Evolutionary conservation across 2,113 vertebrate species (phyloP).

Genomic region (Mormyrus lacerda): DNA sequence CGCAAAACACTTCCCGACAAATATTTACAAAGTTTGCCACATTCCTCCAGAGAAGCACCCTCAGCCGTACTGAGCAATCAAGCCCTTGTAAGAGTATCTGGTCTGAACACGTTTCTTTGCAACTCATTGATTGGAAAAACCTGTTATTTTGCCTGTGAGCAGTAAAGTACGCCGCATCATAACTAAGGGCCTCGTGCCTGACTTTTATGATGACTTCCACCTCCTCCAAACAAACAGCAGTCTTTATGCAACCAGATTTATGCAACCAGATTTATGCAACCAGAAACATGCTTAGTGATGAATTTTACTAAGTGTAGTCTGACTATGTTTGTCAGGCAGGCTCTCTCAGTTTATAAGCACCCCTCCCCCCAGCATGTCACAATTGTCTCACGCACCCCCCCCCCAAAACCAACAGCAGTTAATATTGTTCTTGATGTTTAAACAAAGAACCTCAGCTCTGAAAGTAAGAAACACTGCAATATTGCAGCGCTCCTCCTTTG

Average conservation of each 20-base stretch:
- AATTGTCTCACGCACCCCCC: not conserved
- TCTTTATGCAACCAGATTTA: not conserved
- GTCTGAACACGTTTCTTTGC: not conserved
- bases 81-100: not conserved
- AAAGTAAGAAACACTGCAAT: not conserved
- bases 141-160: not conserved
- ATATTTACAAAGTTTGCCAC: not conserved
- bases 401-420: not conserved
- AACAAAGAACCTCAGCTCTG: not conserved
- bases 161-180: not conserved
- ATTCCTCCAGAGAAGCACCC: not conserved
- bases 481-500: not conserved
- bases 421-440: not conserved
- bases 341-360: conserved; percentile 1
- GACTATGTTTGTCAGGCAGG: not conserved
- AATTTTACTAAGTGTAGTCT: not conserved
- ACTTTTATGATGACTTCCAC: not conserved
- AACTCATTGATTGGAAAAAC: not conserved
- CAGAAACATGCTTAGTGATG: not conserved
- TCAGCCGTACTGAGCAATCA: not conserved
- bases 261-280: not conserved
- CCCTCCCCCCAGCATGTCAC: not conserved
- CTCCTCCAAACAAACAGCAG: not conserved
- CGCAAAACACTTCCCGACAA: not conserved
- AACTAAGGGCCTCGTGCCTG: not conserved